A percentile compares a stretch with the other conserved stretches of the same genome.
Evolutionary conservation across 2,888 invertebrate species (phyloP).

Genomic region (Oxyscelio sp.): DNA sequence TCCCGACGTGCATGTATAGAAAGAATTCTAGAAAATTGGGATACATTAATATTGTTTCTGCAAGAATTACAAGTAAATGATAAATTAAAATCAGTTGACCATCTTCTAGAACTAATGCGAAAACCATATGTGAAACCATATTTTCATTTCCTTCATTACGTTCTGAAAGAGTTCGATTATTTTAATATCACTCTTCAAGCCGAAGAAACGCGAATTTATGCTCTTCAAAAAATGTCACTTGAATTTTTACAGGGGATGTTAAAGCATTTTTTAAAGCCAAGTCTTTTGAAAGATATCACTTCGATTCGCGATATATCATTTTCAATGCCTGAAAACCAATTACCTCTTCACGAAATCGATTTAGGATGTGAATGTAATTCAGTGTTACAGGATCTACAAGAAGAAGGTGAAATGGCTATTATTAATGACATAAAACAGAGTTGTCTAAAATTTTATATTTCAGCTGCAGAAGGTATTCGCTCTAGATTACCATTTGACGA

Average conservation of each 20-base stretch:
- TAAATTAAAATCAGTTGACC: too few relatives aligned
- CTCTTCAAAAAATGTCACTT: conserved; percentile 37
- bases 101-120: too few relatives aligned
- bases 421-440: neutral
- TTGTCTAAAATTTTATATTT: conserved; percentile 39
- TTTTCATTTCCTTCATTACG: too few relatives aligned
- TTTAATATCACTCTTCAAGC: conserved; percentile 67
- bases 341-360: conserved; percentile 20
- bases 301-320: too few relatives aligned
- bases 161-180: conserved; percentile 56
- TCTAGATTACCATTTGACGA: conserved; percentile 41
- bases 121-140: too few relatives aligned
- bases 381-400: neutral
- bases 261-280: conserved; percentile 62
- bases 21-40: conserved; percentile 36
- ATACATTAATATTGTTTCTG: too few relatives aligned
- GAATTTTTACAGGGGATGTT: conserved; percentile 43
- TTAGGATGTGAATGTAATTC: conserved; percentile 29
- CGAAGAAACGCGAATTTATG: conserved; percentile 44
- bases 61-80: too few relatives aligned
- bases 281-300: conserved; percentile 11
- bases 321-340: conserved; percentile 12
- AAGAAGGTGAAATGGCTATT: neutral
- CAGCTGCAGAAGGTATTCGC: conserved; percentile 38
- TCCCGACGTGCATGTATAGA: conserved; percentile 10